Evolutionary conservation across 1,140 invertebrate species (phyloP).

Genomic region (Stegodyphus dumicola): DNA sequence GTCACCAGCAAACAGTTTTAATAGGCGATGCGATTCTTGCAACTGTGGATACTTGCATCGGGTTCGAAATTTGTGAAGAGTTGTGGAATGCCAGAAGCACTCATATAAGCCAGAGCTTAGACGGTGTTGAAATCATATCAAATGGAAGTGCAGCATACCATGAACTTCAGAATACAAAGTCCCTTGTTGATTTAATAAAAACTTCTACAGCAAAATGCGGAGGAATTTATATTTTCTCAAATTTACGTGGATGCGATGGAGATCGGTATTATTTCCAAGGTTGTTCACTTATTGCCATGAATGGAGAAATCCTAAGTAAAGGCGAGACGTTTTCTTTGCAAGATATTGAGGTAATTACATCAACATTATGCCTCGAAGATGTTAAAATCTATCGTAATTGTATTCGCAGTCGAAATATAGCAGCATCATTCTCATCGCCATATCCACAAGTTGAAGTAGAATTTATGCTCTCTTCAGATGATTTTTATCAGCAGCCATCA

Average conservation of each 20-base stretch:
- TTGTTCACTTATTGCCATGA: conserved; percentile 89
- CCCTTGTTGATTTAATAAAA: conserved; percentile 89
- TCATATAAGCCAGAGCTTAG: conserved; percentile 87
- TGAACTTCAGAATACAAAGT: conserved; percentile 91
- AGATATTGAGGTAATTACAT: conserved; percentile 91
- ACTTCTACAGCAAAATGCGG: conserved; percentile 89
- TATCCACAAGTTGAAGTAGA: conserved; percentile 86
- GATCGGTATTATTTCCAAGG: conserved; percentile 95
- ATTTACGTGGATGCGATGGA: conserved; percentile 96
- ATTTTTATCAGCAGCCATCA: conserved; percentile 71
- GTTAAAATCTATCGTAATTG: conserved; percentile 83
- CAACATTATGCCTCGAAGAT: conserved; percentile 92
- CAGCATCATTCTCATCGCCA: conserved; percentile 73
- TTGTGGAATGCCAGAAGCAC: conserved; percentile 91
- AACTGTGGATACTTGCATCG: conserved; percentile 92
- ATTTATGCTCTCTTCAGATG: too few species aligned
- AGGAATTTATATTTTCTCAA: conserved; percentile 95
- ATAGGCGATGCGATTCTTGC: conserved; percentile 95
- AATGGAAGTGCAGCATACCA: conserved; percentile 93
- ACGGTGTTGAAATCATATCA: conserved; percentile 95
- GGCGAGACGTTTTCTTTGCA: conserved; percentile 89
- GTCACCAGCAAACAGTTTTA: conserved; percentile 82
- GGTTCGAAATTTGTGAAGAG: conserved; percentile 98
- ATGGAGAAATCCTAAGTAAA: conserved; percentile 86
- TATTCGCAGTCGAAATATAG: conserved; percentile 76